Base-by-base conservation (phyloP, 2,888 invertebrate genomes). In the Schizaphis graminum region DNA sequence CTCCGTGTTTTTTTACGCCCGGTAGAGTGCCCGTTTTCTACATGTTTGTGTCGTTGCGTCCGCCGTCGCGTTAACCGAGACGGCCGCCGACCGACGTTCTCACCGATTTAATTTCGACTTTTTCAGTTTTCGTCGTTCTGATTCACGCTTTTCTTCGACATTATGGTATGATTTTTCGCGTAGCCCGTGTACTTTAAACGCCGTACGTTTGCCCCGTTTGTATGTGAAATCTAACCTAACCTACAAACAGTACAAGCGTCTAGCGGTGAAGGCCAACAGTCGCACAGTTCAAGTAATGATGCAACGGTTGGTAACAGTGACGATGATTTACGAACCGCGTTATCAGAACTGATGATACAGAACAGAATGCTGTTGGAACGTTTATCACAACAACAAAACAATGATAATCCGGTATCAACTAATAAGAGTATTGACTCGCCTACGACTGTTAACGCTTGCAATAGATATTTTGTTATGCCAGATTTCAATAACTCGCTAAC, bases 381-480 rank as follows among this genome's bases (percentile, higher is more conserved):
- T 16, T 77, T 35, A 77, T 77, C 77, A 77, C 77, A 77, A 77
- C 77, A 77, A 77, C 2, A 77, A 77, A 47, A 47, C 47, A 47
- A 77, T n/a, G 10, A 35, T 77, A 77, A 77, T 77, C 1, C 35
- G 77, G 35, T 13, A 77, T 77, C 35, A 77, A 77, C 77, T 0
- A 77, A 77, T 77, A 77, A 35, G 16, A 77, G 35, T 77, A 77
- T 35, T 4, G 35, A 77, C 16, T 77, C 77, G 16, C 35, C 35
- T 77, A 77, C 35, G 35, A 77, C 35, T 77, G 77, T 4, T 77
- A 35, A 77, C 77, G 35, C 35, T 77, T 35, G 77, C 77, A 86
- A 47, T 86, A 47, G 47, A 86, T 86, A 86, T 86, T 86, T 47
- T 86, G 86, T 86, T 28, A 57, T 57, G 57, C 57, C 26, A 28